Percentiles rank a stretch among this genome's conserved stretches.
phyloP scores from a whole-genome alignment of 2,113 vertebrate species.

The Diadophis punctatus region DNA sequence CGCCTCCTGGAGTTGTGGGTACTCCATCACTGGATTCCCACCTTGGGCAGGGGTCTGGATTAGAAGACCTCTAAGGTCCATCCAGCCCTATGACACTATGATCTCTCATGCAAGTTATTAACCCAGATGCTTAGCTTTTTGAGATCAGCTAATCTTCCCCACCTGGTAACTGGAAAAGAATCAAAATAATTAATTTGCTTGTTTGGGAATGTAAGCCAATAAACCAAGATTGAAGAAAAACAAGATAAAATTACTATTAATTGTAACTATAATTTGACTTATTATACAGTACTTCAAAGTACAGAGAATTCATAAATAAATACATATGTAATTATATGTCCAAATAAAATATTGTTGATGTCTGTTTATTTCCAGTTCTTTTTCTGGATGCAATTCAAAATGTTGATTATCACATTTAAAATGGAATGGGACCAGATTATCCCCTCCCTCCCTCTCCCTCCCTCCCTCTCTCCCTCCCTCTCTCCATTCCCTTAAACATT shows the following conservation, averaged over 20 bases:
- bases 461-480: no score
- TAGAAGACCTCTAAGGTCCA: background rate
- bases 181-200: background rate
- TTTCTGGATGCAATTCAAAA: background rate
- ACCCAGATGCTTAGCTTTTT: background rate
- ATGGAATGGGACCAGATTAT: no score
- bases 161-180: background rate
- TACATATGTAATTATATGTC: background rate
- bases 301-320: background rate
- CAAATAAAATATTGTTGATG: background rate
- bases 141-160: background rate
- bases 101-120: background rate
- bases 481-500: background rate
- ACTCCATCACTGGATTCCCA: background rate
- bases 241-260: background rate
- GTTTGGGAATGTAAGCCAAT: background rate
- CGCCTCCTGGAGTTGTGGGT: background rate
- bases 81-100: background rate
- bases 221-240: background rate
- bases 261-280: background rate
- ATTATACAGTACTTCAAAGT: background rate
- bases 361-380: background rate
- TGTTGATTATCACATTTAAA: background rate
- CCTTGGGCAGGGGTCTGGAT: background rate
- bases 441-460: no score